Base-by-base conservation (phyloP, 2,797 vertebrate genomes). In the Paguma larvata region DNA sequence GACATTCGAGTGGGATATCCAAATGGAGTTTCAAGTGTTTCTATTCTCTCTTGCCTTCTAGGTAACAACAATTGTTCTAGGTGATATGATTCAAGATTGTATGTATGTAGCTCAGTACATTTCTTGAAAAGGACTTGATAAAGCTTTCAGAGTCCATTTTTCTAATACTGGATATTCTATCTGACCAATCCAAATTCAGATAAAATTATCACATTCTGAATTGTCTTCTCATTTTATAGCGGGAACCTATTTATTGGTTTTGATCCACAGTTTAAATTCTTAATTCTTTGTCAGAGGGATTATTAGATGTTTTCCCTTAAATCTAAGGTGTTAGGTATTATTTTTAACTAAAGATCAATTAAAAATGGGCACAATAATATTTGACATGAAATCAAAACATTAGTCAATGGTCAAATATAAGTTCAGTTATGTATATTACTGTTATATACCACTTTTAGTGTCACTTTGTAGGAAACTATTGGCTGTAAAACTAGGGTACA, bases 301-400 rank as follows among this genome's bases (percentile, higher is more conserved):
- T 85, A 89, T 85, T 19, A 88, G 27, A 83, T 48, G 0, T 93
- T 80, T 93, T 44, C 4, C 11, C 41, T 93, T 82, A 92, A 79
- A 38, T 80, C 59, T 73, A 78, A 85, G 70, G 6, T 48, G 32
- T 89, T 90, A 70, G 9, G 27, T 68, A 12, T 68, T 25, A 34
- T 41, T 91, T 95, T 96, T 77, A 87, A 63, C 82, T 94, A 78
- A 90, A 65, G 30, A 86, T 51, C 12, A 83, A 53, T 79, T 93
- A 85, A 41, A 92, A 85, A 48, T 48, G 6, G 25, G 63, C 19
- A 25, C 48, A 48, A 93, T 51, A 82, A 90, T 91, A 85, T 85
- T 85, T 88, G 32, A 70, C 30, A 92, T 48, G 48, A 84, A 96
- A 65, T 68, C 18, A 27, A n/a, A 83, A 46, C 89, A 65, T 79